Evolutionary conservation across 2,888 invertebrate species (phyloP).

Genomic region (Xanthorhoe designata): DNA sequence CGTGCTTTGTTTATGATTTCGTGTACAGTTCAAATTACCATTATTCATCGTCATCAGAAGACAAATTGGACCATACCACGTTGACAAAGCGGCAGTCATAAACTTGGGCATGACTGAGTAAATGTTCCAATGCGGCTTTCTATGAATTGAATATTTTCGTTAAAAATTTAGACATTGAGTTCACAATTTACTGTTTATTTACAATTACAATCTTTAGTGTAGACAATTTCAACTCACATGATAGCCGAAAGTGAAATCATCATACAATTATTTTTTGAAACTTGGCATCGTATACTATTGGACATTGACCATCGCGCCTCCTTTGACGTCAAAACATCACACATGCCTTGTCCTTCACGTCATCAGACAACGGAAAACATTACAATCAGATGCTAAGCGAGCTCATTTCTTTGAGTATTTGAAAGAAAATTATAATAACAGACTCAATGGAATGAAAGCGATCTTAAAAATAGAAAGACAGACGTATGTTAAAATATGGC

Average conservation of each 20-base stretch:
- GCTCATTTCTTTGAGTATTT: not conserved
- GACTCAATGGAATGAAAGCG: slow-evolving; percentile 16
- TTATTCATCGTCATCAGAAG: slow-evolving; percentile 42
- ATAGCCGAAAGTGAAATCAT: slow-evolving; percentile 27
- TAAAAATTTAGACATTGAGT: not conserved
- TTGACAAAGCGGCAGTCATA: slow-evolving; percentile 25
- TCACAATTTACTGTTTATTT: not conserved
- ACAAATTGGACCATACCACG: slow-evolving; percentile 24
- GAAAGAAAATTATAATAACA: slow-evolving; percentile 8
- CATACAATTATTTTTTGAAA: slow-evolving; percentile 32
- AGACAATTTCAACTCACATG: slow-evolving; percentile 15
- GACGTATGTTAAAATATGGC: slow-evolving; percentile 47
- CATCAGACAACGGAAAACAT: slow-evolving; percentile 40
- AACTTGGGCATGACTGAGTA: slow-evolving; percentile 13
- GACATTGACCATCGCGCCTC: slow-evolving; percentile 67
- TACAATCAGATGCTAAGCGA: slow-evolving; percentile 32
- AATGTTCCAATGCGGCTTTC: slow-evolving; percentile 5
- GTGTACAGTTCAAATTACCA: slow-evolving; percentile 55
- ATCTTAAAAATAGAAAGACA: slow-evolving; percentile 34
- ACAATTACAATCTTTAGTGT: not conserved
- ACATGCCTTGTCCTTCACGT: slow-evolving; percentile 45
- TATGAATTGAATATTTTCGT: not conserved
- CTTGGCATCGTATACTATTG: slow-evolving; percentile 59
- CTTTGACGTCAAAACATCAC: slow-evolving; percentile 57
- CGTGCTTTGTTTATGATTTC: slow-evolving; percentile 56